Conservation (phyloP, 2,888 invertebrate species). For the Apomyelois bistriatella region DNA sequence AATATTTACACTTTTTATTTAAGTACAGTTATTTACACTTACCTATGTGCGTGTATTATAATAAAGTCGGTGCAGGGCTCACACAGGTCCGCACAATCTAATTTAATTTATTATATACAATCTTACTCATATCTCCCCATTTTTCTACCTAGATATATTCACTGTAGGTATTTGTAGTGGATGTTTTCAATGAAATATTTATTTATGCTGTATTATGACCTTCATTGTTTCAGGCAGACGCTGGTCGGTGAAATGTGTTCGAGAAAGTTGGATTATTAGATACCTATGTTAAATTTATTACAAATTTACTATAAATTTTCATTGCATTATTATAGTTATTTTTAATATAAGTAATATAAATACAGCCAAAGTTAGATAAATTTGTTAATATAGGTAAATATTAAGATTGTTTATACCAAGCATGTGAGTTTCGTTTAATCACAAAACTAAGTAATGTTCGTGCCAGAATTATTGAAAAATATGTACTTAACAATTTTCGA, state of each 20-base stretch:
- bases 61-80: too few species aligned
- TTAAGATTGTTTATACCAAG: conserved; percentile 3
- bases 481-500: too few species aligned
- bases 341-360: conserved; percentile 23
- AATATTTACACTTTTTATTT: neutral
- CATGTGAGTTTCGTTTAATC: neutral
- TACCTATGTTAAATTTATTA: conserved; percentile 16
- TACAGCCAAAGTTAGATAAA: conserved; percentile 57
- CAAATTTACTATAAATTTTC: too few species aligned
- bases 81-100: too few species aligned
- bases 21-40: too few species aligned
- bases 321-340: neutral
- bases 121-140: too few species aligned
- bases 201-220: too few species aligned
- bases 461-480: conserved; percentile 9
- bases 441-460: conserved; percentile 8
- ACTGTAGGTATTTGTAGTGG: too few species aligned
- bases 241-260: conserved; percentile 34
- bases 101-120: too few species aligned
- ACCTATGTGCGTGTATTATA: neutral
- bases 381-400: conserved; percentile 17
- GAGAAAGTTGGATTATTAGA: conserved; percentile 2
- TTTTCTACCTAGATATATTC: too few species aligned
- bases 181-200: too few species aligned
- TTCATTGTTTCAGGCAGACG: conserved; percentile 38